These are phyloP conservation scores for Blennius ocellaris DNA, from an alignment of 2,113 vertebrate species.

Conservation along the genomic window DNA sequence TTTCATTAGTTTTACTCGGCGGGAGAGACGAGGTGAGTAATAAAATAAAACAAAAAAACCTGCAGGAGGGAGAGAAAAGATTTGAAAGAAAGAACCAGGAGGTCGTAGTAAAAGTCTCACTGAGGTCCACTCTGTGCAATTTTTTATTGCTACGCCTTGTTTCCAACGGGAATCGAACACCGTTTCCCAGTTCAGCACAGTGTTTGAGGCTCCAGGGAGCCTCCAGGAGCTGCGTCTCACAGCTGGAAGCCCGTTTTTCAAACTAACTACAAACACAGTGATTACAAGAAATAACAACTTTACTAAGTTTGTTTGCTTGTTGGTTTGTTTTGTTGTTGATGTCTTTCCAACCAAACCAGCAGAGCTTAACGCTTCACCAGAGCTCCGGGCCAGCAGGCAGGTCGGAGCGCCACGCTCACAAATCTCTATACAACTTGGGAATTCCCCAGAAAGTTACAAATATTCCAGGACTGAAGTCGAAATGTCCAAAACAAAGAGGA, in stretches of 20 bases:
- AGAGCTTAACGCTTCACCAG: no score
- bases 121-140: constrained; percentile 71
- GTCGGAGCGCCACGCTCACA: constrained; percentile 5
- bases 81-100: constrained; percentile 14
- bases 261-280: neutral
- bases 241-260: constrained; percentile 74
- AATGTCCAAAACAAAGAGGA: no score
- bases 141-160: constrained; percentile 74
- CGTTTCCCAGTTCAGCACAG: constrained; percentile 41
- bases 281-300: no score
- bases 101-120: constrained; percentile 28
- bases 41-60: neutral
- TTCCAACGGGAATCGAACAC: constrained; percentile 47
- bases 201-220: constrained; percentile 47
- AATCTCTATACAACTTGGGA: no score
- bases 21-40: constrained; percentile 44
- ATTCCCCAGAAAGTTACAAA: no score
- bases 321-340: no score
- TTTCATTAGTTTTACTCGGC: constrained; percentile 69
- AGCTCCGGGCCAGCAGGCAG: constrained; percentile 57
- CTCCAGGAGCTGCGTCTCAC: constrained; percentile 40
- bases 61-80: constrained; percentile 10
- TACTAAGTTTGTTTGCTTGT: no score
- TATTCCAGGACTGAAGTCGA: no score
- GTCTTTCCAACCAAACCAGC: no score